Evolutionary conservation across 2,888 invertebrate genomes (phyloP).

Genomic region (Drosophila niveifrons): DNA sequence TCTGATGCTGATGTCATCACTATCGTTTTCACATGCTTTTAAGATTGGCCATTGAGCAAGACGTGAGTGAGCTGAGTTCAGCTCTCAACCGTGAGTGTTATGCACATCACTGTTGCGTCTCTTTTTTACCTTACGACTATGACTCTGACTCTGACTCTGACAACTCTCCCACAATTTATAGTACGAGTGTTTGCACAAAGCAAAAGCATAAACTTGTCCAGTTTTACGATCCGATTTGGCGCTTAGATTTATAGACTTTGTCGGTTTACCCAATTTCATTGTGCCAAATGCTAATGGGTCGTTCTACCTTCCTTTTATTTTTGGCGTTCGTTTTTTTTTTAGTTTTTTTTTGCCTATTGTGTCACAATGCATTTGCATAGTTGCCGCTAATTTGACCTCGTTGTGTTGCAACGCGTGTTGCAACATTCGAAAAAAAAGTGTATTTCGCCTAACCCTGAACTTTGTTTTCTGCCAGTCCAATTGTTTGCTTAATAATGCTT

Average conservation of each 20-base stretch:
- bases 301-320: background rate
- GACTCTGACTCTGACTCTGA: no score
- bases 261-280: conserved; percentile 63
- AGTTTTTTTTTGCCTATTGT: conserved; percentile 7
- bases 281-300: conserved; percentile 49
- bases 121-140: no score
- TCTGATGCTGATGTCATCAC: conserved; percentile 35
- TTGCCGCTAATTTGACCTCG: conserved; percentile 11
- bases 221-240: conserved; percentile 67
- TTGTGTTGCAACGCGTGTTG: conserved; percentile 4
- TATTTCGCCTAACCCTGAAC: conserved; percentile 16
- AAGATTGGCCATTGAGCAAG: conserved; percentile 40
- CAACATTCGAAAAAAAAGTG: background rate
- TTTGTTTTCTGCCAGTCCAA: conserved; percentile 34
- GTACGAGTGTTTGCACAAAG: conserved; percentile 18
- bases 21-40: conserved; percentile 24
- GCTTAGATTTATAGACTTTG: conserved; percentile 71
- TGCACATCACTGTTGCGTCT: background rate
- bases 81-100: background rate
- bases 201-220: conserved; percentile 59
- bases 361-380: conserved; percentile 35
- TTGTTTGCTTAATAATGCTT: conserved; percentile 29
- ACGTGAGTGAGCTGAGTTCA: background rate
- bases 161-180: conserved; percentile 14
- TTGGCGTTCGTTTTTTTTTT: no score